Percentiles rank a stretch among this genome's conserved stretches.
These are phyloP conservation scores for Notiomystis cincta DNA, from an alignment of 2,113 vertebrate species.

Conservation along the genomic window DNA sequence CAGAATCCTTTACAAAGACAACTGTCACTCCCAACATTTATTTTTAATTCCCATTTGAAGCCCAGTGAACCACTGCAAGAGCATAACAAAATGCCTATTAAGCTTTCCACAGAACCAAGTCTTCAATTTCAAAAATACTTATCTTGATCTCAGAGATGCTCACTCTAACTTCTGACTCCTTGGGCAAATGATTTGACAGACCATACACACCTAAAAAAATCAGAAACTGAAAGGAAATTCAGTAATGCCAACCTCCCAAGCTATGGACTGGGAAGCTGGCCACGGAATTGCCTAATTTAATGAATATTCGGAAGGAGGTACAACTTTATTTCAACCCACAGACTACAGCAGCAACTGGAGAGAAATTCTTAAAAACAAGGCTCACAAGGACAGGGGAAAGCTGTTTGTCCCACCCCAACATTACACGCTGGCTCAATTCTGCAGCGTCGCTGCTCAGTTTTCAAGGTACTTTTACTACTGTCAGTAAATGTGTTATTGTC, in stretches of 20 bases:
- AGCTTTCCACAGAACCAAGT: not conserved
- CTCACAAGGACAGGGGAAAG: not conserved
- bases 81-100: not conserved
- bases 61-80: not conserved
- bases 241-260: not conserved
- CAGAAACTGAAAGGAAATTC: not conserved
- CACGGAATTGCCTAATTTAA: not conserved
- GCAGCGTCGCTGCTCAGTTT: not conserved
- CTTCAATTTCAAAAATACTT: not conserved
- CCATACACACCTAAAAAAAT: not conserved
- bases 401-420: not conserved
- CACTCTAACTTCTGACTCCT: not conserved
- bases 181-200: not conserved
- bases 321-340: not conserved
- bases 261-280: not conserved
- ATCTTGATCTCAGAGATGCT: not conserved
- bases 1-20: not conserved
- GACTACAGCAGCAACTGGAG: not conserved
- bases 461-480: not conserved
- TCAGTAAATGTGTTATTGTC: not conserved
- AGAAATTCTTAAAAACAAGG: not conserved
- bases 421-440: rapidly evolving
- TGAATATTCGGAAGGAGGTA: not conserved
- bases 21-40: not conserved
- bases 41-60: not conserved